Base-by-base conservation (phyloP, 2,888 invertebrate genomes). In the Seira musarum region DNA sequence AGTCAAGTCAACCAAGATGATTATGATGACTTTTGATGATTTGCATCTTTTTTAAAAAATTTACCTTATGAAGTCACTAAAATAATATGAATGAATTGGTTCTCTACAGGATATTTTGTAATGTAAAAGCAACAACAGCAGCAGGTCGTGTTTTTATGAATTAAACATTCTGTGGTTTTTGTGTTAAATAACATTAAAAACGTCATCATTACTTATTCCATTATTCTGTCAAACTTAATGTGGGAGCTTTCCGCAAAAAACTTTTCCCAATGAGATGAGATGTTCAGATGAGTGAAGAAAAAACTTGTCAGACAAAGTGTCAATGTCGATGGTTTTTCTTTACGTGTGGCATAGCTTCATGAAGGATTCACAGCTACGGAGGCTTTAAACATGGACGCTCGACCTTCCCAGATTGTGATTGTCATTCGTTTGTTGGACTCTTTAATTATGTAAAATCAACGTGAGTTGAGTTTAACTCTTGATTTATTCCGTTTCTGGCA, bases 301-400 rank as follows among this genome's bases (percentile, higher is more conserved):
- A 66, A 70, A 70, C 70, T 70, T 60, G 61, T 35, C 61, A 70
- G 70, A 61, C 70, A 60, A 61, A 70, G 70, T 70, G 70, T 60
- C 70, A 70, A 61, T 70, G 70, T 70, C 60, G 61, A 70, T 61
- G 60, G 70, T 70, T 61, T 25, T n/a, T n/a, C 35, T 1, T 61
- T 70, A 70, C 40, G 70, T 70, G 70, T 70, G 61, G 61, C 61
- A 61, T 61, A n/a, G 61, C 60, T 61, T 70, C 35, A 70, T 22
- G 46, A 61, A 70, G 70, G n/a, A 40, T 22, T 53, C 46, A 35
- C 13, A 61, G 19, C 60, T 21, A 46, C 6, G 13, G 13, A 46
- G 13, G 6, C 13, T 10, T 46, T 13, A 46, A n/a, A n/a, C n/a
- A n/a, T n/a, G n/a, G n/a, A n/a, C n/a, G n/a, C n/a, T n/a, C n/a